Evolutionary conservation across 2,888 invertebrate species (phyloP), one percentile per base, ranked within the genome.

Genomic region (Netelia inedita): DNA sequence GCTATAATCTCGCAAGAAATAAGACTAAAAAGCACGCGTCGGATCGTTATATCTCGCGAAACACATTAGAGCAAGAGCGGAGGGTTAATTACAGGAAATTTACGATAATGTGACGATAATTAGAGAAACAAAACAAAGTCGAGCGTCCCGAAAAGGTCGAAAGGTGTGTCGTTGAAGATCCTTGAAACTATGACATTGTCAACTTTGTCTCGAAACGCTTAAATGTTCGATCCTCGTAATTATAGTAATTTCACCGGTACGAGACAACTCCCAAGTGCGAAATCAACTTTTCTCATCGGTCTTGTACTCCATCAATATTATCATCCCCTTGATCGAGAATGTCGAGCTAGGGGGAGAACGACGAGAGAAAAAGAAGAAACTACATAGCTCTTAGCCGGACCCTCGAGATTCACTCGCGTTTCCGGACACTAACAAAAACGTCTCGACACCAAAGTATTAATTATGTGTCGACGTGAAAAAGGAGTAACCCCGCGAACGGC

Each of bases 51-150:
- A 79, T 50, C 50, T 71, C 21, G 53, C 10, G 41, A 71, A 78
- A 69, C 59, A 50, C 16, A 61, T 59, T 76, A 71, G 19, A 61
- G 53, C 41, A 61, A 71, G 63, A 71, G 43, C 43, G 50, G 28
- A 14, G 2, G 19, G 14, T 79, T 79, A 71, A 71, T 78, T 78
- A 69, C 11, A 23, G 16, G 35, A 11, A 69, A 69, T 78, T 50
- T 69, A 78, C 61, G 61, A 16, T 28, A 59, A 69, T 43, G 23
- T 57, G 19, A n/a, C 21, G 46, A 46, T 10, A 46, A 46, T 46
- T 46, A 14, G 2, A 11, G 46, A 46, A 46, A 14, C 2, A 11
- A 14, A 46, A 46, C 14, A 46, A 46, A 46, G 2, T 28, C 28
- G 28, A 46, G 46, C 46, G 46, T 6, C 46, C 28, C 14, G 46